Percentiles rank a stretch among this genome's conserved stretches.
Conservation (phyloP, 2,888 invertebrate species). For the Brenthis daphne region DNA sequence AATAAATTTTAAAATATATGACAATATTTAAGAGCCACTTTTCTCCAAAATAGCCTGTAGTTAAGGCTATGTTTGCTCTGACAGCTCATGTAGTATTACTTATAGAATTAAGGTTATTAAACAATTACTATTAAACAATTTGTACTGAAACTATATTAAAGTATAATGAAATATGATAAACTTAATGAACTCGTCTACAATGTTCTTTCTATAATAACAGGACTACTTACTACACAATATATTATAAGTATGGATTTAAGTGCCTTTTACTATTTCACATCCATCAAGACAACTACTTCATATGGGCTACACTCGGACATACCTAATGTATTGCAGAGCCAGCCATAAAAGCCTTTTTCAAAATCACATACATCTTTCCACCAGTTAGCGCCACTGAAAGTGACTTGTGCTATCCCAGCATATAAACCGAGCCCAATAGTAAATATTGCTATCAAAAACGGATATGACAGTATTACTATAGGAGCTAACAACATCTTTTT, state of each 20-base stretch:
- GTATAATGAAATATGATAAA: not conserved
- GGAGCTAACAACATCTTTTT: conserved; percentile 85
- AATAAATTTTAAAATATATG: no score
- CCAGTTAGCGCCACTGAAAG: conserved; percentile 86
- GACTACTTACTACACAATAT: not conserved
- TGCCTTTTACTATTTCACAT: conserved; percentile 66
- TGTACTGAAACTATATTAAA: conserved; percentile 1
- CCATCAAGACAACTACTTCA: conserved; percentile 85
- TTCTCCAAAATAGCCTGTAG: no score
- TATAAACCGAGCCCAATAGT: conserved; percentile 86
- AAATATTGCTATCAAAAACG: conserved; percentile 85
- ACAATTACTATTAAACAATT: not conserved
- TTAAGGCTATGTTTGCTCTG: no score
- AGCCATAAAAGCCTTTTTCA: conserved; percentile 90
- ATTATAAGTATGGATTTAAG: not conserved
- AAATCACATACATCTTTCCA: conserved; percentile 87
- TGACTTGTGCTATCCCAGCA: conserved; percentile 86
- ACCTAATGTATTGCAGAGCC: conserved; percentile 85
- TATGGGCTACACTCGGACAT: conserved; percentile 89
- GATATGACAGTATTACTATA: conserved; percentile 85
- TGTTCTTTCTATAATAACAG: conserved; percentile 18
- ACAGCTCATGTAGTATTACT: not conserved
- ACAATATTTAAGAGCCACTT: no score
- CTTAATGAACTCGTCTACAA: not conserved
- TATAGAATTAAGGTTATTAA: not conserved